Evolutionary conservation across 1,140 invertebrate genomes (phyloP), one percentile per base, ranked within the genome.

Genomic region (Bombus consobrinus): DNA sequence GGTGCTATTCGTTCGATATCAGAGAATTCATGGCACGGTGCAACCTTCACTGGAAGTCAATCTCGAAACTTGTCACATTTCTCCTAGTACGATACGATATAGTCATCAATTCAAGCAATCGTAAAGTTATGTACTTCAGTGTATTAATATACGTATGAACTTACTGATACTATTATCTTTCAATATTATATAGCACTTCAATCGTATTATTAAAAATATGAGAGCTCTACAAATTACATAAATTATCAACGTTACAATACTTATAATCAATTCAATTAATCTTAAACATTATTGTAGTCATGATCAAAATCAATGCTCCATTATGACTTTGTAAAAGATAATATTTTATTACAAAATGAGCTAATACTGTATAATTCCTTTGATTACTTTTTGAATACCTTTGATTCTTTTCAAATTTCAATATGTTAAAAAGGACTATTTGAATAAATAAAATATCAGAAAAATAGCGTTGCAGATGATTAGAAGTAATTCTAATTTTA

Each of bases 41-140:
- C n/a, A 73, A 73, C 25, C 71, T 43, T 32, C 71, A 73, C 9
- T 37, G 28, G 12, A 41, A 43, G 28, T 73, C 39, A 73, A 73
- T 73, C 41, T 73, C 41, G 39, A 73, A 73, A 73, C 71, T 73
- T 73, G 71, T 73, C 71, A 73, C 39, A 18, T 47, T 73, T 73
- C 71, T 43, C 13, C 71, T 32, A 73, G 15, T 41, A 43, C 41
- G 39, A 15, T n/a, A 43, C 39, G 71, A 32, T 73, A 73, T 73
- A 22, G 37, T 47, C 39, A 41, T 41, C 18, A 12, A 73, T 43
- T 43, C n/a, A n/a, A 22, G 41, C 8, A 43, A 43, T 28, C 28
- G 2, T n/a, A 32, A 43, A 73, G 13, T 39, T 39, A 69, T 8
- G 25, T 25, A 59, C 13, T 47, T 47, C 4, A 32, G 12, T 9